phyloP scores from a whole-genome alignment of 2,797 vertebrate species.

The Hemibagrus guttatus region DNA sequence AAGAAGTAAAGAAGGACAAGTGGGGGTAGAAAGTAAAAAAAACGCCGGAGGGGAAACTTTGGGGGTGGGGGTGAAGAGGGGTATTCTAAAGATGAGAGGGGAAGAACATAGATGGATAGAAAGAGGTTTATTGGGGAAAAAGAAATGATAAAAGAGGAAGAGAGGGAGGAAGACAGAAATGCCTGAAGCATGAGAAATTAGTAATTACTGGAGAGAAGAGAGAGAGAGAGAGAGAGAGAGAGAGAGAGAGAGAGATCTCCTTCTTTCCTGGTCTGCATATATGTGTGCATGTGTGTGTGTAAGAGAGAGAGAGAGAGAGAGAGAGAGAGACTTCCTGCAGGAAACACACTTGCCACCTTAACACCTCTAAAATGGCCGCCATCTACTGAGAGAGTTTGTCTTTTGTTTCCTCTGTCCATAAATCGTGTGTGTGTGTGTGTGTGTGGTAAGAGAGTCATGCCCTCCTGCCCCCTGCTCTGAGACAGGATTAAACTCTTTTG shows the following conservation, averaged over 20 bases:
- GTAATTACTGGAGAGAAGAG: not conserved
- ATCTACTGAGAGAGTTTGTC: conserved; percentile 18
- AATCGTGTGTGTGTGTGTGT: conserved; percentile 19
- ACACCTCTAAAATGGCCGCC: conserved; percentile 25
- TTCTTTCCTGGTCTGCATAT: conserved; percentile 37
- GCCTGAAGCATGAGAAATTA: not conserved
- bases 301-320: not conserved
- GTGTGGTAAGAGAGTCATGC: not conserved
- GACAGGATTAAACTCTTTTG: conserved; percentile 28
- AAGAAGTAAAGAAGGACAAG: conserved; percentile 32
- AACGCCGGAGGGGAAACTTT: not conserved
- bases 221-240: not conserved
- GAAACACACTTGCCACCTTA: conserved; percentile 40
- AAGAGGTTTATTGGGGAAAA: not conserved
- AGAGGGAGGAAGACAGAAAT: not conserved
- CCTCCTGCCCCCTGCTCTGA: conserved; percentile 15
- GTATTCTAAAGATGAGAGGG: not conserved
- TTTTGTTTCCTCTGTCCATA: conserved; percentile 33
- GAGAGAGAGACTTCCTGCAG: conserved; percentile 45
- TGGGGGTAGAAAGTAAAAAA: conserved; percentile 47
- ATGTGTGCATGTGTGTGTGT: not conserved
- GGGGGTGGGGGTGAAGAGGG: not conserved
- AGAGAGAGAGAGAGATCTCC: not conserved
- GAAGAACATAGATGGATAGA: not conserved
- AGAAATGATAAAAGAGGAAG: not conserved